These are phyloP conservation scores for Emydocephalus ijimae DNA, from an alignment of 2,113 vertebrate species.

Conservation along the genomic window DNA sequence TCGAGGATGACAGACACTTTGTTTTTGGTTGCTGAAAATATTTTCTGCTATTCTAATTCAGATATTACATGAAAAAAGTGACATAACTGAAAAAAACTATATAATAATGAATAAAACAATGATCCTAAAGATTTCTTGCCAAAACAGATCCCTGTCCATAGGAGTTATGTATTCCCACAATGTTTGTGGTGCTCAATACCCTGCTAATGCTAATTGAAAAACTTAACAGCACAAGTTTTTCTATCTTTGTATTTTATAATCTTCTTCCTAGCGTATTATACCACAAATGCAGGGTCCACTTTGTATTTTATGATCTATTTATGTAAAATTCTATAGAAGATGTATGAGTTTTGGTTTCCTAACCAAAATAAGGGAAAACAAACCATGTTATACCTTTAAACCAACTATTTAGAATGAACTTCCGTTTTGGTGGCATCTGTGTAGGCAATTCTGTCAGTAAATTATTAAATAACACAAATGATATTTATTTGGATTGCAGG, in stretches of 20 bases:
- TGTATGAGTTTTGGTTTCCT: not conserved
- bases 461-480: conserved; percentile 2
- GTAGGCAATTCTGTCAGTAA: not conserved
- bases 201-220: not conserved
- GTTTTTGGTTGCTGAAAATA: not conserved
- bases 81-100: not conserved
- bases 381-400: not conserved
- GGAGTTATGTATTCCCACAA: not conserved
- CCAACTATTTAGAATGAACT: not conserved
- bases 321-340: not conserved
- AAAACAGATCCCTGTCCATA: not conserved
- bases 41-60: not conserved
- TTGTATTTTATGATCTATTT: not conserved
- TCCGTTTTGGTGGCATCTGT: not conserved
- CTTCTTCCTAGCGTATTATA: not conserved
- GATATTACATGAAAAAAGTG: not conserved
- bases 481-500: conserved; percentile 41
- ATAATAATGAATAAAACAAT: not conserved
- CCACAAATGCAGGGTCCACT: not conserved
- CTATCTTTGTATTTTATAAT: not conserved
- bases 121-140: not conserved
- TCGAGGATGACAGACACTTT: not conserved
- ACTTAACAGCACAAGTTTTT: not conserved
- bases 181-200: not conserved
- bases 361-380: not conserved